These are phyloP conservation scores for Papilio polytes DNA, from an alignment of 1,140 invertebrate genomes.

Conservation along the genomic window DNA sequence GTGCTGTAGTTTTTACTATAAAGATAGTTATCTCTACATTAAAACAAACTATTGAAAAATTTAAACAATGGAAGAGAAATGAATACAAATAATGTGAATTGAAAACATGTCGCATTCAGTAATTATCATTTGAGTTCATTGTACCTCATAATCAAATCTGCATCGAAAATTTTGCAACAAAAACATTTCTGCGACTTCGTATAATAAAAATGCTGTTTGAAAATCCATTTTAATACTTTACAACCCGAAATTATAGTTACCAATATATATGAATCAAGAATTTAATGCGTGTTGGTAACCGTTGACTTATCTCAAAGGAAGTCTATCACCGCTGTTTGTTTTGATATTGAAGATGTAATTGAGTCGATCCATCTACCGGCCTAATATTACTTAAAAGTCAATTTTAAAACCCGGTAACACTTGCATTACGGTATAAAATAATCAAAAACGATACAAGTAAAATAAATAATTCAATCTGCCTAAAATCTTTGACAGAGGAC, in stretches of 20 bases:
- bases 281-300: too few species aligned
- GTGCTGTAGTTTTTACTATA: constrained; percentile 43
- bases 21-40: neutral
- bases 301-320: neutral
- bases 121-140: neutral
- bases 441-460: neutral
- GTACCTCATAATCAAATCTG: neutral
- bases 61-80: neutral
- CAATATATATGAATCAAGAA: neutral
- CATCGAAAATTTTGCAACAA: neutral
- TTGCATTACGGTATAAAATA: neutral
- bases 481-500: neutral
- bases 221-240: neutral
- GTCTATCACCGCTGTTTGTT: neutral
- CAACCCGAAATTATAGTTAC: neutral
- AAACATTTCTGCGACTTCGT: neutral
- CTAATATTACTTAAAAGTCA: neutral
- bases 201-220: neutral
- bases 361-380: too few species aligned
- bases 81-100: neutral
- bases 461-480: constrained; percentile 1
- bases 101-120: neutral
- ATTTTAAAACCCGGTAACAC: neutral
- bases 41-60: neutral
- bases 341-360: neutral